These are phyloP conservation scores for Tetrao urogallus DNA, from an alignment of 2,113 vertebrate species.

Conservation along the genomic window DNA sequence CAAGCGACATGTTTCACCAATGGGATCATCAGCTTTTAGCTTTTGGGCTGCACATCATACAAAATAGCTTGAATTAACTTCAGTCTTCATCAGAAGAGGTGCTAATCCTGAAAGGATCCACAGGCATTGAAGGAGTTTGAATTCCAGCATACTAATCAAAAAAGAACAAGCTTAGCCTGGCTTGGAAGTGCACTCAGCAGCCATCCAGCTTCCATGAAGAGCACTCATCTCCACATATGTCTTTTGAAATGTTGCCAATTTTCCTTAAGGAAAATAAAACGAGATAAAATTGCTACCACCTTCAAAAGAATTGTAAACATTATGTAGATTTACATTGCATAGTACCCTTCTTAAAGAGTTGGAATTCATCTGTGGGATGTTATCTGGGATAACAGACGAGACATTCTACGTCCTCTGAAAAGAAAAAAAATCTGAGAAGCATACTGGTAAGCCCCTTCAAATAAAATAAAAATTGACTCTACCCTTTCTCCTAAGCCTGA, in stretches of 20 bases:
- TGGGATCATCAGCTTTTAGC: not conserved
- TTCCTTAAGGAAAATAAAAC: constrained; percentile 32
- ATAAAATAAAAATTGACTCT: not conserved
- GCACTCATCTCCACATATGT: constrained; percentile 26
- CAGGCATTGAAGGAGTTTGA: constrained; percentile 20
- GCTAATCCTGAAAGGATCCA: constrained; percentile 37
- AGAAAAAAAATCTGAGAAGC: not conserved
- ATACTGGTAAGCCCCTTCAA: not conserved
- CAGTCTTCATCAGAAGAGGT: not conserved
- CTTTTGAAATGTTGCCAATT: constrained; percentile 25
- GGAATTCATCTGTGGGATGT: not conserved
- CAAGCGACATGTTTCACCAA: not conserved
- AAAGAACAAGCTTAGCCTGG: constrained; percentile 33
- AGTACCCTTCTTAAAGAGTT: constrained; percentile 33
- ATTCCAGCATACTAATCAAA: constrained; percentile 59
- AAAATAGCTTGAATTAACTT: not conserved
- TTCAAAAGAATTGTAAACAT: constrained; percentile 46
- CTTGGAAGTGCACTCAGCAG: constrained; percentile 39
- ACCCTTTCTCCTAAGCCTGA: not conserved
- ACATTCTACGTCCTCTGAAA: not conserved
- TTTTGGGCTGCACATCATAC: not conserved
- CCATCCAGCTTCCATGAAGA: constrained; percentile 44
- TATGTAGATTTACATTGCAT: constrained; percentile 10
- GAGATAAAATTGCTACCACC: constrained; percentile 11
- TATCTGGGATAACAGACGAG: not conserved